phyloP scores from a whole-genome alignment of 2,888 invertebrate genomes.

The Aricia artaxerxes region DNA sequence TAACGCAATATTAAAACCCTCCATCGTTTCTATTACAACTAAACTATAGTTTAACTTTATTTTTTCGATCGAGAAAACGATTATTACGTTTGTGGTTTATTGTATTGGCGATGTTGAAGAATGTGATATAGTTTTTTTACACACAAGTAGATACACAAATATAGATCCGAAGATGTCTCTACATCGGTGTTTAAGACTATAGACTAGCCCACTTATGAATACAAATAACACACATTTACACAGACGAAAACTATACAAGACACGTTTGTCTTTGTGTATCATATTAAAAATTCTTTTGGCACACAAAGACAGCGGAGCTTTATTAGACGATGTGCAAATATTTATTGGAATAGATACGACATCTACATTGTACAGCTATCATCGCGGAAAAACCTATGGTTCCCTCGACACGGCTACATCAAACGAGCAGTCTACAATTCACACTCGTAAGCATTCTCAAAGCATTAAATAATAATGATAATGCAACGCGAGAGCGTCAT shows the following conservation, averaged over 20 bases:
- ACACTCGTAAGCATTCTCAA: conserved; percentile 6
- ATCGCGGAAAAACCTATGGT: background rate
- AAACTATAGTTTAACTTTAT: conserved; percentile 28
- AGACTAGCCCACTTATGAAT: no score
- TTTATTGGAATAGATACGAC: no score
- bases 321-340: no score
- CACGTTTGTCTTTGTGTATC: no score
- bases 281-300: no score
- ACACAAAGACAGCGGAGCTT: no score
- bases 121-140: background rate
- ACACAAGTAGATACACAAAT: no score
- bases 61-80: conserved; percentile 8
- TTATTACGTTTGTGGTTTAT: background rate
- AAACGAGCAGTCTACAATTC: background rate
- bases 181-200: no score
- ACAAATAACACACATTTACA: no score
- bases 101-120: background rate
- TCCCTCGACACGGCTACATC: background rate
- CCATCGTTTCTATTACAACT: conserved; percentile 35
- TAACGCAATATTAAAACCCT: conserved; percentile 43
- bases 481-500: conserved; percentile 9
- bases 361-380: background rate
- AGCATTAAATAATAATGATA: conserved; percentile 25
- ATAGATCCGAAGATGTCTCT: no score
- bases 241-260: no score